phyloP scores from a whole-genome alignment of 2,797 vertebrate genomes.

The Rhabdomys pumilio region DNA sequence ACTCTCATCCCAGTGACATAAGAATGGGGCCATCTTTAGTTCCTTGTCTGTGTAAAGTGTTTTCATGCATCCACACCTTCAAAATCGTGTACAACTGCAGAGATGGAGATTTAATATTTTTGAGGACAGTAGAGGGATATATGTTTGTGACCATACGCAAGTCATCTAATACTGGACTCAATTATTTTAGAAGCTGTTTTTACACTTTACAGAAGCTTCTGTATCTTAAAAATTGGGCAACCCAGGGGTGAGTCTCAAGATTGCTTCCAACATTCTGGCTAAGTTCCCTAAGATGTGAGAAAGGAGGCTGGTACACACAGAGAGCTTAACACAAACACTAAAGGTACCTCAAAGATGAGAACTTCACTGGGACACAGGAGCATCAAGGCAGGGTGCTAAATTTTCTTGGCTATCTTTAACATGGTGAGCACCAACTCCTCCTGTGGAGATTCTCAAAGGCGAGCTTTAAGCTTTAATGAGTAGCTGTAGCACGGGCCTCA shows the following conservation, averaged over 20 bases:
- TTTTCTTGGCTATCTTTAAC: background rate
- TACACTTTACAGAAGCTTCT: background rate
- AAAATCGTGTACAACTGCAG: background rate
- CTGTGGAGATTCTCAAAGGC: constrained; percentile 34
- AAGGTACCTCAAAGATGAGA: background rate
- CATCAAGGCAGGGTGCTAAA: background rate
- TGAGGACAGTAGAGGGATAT: background rate
- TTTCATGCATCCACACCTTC: background rate
- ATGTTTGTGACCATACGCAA: background rate
- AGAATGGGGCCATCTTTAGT: background rate
- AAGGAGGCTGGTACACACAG: background rate
- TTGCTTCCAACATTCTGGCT: background rate
- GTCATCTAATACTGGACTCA: background rate
- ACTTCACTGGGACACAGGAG: background rate
- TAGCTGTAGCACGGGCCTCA: background rate
- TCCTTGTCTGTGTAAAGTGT: constrained; percentile 11
- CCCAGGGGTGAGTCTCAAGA: background rate
- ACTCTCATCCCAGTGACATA: background rate
- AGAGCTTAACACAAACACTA: background rate
- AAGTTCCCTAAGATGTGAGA: background rate
- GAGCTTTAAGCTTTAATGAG: constrained; percentile 49
- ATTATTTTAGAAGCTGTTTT: constrained; percentile 38
- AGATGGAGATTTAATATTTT: background rate
- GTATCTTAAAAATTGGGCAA: background rate
- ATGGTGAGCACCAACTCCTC: background rate